These are phyloP conservation scores for Erinaceus europaeus DNA, from an alignment of 2,113 vertebrate species.

Conservation along the genomic window DNA sequence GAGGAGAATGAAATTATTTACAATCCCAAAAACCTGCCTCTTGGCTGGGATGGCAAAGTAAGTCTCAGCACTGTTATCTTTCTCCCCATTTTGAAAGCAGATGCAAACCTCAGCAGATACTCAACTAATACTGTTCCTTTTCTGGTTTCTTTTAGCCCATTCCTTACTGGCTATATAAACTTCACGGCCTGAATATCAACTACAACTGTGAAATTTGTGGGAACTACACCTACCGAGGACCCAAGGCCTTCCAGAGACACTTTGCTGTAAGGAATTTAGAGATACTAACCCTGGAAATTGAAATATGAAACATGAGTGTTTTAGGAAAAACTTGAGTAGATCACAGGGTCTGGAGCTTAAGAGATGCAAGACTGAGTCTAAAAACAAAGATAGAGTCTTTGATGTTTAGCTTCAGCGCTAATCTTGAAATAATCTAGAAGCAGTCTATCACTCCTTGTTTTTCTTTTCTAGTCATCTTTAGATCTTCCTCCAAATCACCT, in stretches of 20 bases:
- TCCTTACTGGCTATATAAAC: constrained; percentile 97
- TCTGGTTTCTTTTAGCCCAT: constrained; percentile 87
- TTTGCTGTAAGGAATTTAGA: constrained; percentile 85
- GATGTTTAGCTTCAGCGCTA: neutral
- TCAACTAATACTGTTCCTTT: neutral
- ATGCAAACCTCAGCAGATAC: neutral
- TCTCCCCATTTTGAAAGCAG: neutral
- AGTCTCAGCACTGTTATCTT: neutral
- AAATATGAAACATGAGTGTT: neutral
- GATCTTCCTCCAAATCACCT: neutral
- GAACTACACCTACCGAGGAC: constrained; percentile 98
- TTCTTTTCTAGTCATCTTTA: neutral
- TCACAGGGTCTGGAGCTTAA: neutral
- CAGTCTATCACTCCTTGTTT: neutral
- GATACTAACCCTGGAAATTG: neutral
- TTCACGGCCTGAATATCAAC: constrained; percentile 98
- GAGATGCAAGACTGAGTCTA: neutral
- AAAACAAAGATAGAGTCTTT: neutral
- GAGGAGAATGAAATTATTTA: constrained; percentile 99
- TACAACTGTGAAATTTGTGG: constrained; percentile 99
- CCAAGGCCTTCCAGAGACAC: constrained; percentile 97
- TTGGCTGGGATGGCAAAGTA: constrained; percentile 99
- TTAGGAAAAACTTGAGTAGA: neutral
- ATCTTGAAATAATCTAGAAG: neutral
- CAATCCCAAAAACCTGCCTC: constrained; percentile 97